Conservation (phyloP, 2,888 invertebrate genomes). For the Habrosyne pyritoides region DNA sequence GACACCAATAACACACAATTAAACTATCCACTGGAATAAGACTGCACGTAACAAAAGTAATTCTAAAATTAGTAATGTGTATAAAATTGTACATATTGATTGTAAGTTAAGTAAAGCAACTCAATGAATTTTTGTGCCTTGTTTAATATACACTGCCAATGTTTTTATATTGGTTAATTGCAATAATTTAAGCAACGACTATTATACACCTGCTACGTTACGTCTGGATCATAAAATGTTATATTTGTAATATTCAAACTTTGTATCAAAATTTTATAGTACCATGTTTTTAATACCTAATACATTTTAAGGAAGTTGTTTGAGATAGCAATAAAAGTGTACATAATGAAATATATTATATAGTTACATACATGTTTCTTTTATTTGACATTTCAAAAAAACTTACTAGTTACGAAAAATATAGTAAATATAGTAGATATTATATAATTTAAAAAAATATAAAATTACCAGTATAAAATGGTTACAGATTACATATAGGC, state of each 20-base stretch:
- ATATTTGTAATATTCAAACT: not conserved
- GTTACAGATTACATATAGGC: constrained; percentile 42
- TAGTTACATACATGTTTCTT: constrained; percentile 18
- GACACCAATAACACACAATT: constrained; percentile 24
- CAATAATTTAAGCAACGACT: not conserved
- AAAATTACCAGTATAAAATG: not conserved
- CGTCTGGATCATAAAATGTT: constrained; percentile 3
- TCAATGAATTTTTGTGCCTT: constrained; percentile 42
- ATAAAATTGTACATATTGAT: constrained; percentile 31
- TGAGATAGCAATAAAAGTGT: not conserved
- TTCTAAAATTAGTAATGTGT: constrained; percentile 15
- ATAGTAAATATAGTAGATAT: no score
- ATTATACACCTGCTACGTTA: not conserved
- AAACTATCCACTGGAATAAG: not conserved
- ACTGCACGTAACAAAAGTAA: constrained; percentile 25
- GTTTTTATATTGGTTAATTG: not conserved
- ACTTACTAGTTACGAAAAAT: not conserved
- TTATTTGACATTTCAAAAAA: not conserved
- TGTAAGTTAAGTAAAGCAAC: constrained; percentile 30
- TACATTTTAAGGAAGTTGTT: constrained; percentile 8
- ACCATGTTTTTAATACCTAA: constrained; percentile 2
- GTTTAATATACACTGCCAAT: constrained; percentile 53
- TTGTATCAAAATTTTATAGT: not conserved
- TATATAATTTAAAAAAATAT: no score
- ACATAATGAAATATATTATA: constrained; percentile 26